Evolutionary conservation across 2,113 vertebrate genomes (phyloP).

Genomic region (Plestiodon gilberti): DNA sequence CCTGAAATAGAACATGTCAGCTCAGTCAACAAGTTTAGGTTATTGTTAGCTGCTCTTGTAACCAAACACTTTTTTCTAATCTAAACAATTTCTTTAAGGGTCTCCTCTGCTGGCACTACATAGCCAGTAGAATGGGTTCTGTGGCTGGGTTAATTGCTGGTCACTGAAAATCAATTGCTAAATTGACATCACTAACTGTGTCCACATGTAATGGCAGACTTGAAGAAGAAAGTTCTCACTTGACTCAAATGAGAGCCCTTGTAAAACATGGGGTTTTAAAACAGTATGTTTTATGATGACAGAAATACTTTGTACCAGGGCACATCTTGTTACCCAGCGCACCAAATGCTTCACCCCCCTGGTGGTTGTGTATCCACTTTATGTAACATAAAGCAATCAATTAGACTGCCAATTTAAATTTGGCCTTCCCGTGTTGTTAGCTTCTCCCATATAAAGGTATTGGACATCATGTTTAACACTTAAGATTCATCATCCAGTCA

Average conservation of each 20-base stretch:
- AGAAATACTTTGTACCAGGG: background rate
- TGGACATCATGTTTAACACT: background rate
- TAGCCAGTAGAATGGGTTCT: background rate
- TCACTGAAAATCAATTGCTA: background rate
- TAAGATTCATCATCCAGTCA: background rate
- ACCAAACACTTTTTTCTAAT: conserved; percentile 12
- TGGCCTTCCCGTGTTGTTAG: background rate
- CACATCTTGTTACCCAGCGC: background rate
- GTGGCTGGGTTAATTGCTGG: background rate
- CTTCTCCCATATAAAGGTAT: background rate
- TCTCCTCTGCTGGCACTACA: background rate
- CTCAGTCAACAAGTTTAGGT: conserved; percentile 15
- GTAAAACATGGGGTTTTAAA: background rate
- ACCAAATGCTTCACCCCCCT: background rate
- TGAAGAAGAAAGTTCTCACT: background rate
- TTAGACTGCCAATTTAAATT: background rate
- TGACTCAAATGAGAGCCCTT: background rate
- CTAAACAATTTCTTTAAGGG: conserved; percentile 3
- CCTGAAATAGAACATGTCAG: conserved; percentile 15
- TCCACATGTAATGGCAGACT: background rate
- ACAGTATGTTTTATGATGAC: background rate
- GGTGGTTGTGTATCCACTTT: background rate
- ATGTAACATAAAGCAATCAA: background rate
- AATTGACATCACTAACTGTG: background rate
- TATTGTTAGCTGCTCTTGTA: conserved; percentile 29